Evolutionary conservation across 2,888 invertebrate genomes (phyloP), one percentile per base, ranked within the genome.

Genomic region (Lochmaea capreae): DNA sequence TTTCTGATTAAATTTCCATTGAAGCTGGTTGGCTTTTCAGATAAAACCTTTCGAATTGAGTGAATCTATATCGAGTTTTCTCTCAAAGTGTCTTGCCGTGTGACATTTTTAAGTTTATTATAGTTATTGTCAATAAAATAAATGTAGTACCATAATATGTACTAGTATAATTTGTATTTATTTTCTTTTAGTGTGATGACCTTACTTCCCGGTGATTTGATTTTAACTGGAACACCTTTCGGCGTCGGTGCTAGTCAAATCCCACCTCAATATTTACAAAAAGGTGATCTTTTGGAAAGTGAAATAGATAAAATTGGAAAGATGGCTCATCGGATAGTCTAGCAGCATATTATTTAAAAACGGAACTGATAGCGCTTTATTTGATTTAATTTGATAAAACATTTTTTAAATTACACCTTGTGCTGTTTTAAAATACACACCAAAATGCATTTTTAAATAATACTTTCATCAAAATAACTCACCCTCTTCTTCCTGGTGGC

Each of bases 181-280:
- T 62, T 42, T 16, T 16, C 10, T 76, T 76, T 42, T 57, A 95
- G 95, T 67, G 90, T 92, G 52, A 91, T 94, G 85, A 95, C 95
- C 0, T 88, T 97, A 0, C 88, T 93, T 22, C 96, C 97, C 0
- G 97, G 97, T 3, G 97, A 97, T 84, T 88, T 96, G 0, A 93
- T 97, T 72, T 88, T 96, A 66, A 96, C 96, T 0, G 97, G 97
- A 16, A 96, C 97, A 0, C 96, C 96, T 0, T 89, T 90, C 0
- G 92, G 92, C 0, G 90, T 91, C 14, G 95, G 94, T 59, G 91
- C 91, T 81, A 91, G 92, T 82, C 89, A 92, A 65, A 89, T 89
- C 42, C 96, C 96, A 0, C 93, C 94, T 1, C 92, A 94, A 84
- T 96, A 90, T 84, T 87, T 97, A 0, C 90, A 94, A 80, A 91